Conservation (phyloP, 2,888 invertebrate species). For the Drosophila rubida region DNA sequence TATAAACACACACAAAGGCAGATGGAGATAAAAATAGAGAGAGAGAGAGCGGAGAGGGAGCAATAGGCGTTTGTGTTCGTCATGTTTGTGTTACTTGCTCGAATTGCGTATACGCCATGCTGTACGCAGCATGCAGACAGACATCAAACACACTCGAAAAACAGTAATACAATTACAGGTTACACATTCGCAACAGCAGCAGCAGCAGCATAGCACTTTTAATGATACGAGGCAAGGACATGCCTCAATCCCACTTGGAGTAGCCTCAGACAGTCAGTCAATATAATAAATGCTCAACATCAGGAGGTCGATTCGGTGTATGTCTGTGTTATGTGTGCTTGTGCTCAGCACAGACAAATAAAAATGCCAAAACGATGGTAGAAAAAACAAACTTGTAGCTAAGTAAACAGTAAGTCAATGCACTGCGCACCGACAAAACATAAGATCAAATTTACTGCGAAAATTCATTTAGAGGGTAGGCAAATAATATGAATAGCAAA, state of each 20-base stretch:
- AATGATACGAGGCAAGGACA: constrained; percentile 12
- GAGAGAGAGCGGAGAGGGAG: not conserved
- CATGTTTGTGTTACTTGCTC: not conserved
- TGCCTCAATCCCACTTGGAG: not conserved
- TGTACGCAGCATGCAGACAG: constrained; percentile 5
- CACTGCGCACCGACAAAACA: constrained; percentile 34
- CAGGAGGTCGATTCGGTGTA: constrained; percentile 1
- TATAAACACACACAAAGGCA: no score
- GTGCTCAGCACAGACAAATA: constrained; percentile 21
- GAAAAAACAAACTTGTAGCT: constrained; percentile 31
- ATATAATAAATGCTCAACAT: constrained; percentile 45
- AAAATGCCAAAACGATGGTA: constrained; percentile 14
- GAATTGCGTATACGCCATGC: constrained; percentile 49
- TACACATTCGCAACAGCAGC: no score
- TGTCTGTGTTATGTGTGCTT: not conserved
- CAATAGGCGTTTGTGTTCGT: constrained; percentile 41
- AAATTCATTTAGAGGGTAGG: constrained; percentile 27
- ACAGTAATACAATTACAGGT: not conserved
- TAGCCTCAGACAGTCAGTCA: constrained; percentile 72
- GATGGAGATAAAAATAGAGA: not conserved
- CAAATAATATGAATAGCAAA: constrained; percentile 10
- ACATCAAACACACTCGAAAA: constrained; percentile 21
- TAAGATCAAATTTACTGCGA: constrained; percentile 24
- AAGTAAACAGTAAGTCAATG: constrained; percentile 48
- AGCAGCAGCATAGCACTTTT: constrained; percentile 14